Evolutionary conservation across 1,140 invertebrate genomes (phyloP).

Genomic region (Pseudomyrmex concolor): DNA sequence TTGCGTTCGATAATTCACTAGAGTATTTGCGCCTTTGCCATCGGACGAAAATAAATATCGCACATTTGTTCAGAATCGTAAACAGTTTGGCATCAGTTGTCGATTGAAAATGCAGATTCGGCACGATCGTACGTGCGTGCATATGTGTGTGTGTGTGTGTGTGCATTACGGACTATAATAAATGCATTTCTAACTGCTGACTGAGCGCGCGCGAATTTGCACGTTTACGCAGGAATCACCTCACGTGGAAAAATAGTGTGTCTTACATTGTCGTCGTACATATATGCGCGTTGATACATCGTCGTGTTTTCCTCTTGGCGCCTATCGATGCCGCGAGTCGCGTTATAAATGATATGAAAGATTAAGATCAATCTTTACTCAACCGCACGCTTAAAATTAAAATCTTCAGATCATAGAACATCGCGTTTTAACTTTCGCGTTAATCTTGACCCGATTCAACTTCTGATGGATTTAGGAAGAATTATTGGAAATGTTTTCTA

Average conservation of each 20-base stretch:
- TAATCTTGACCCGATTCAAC: not conserved
- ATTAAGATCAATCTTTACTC: conserved; percentile 4
- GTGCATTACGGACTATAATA: conserved; percentile 42
- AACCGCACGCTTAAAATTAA: not conserved
- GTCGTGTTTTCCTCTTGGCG: not conserved
- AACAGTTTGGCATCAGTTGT: not conserved
- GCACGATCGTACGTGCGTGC: not conserved
- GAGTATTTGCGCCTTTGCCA: not conserved
- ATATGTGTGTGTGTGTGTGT: not conserved
- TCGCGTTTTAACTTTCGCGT: not conserved
- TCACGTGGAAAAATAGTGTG: conserved; percentile 72
- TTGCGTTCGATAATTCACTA: conserved; percentile 20
- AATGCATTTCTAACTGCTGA: conserved; percentile 59
- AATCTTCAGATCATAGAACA: not conserved
- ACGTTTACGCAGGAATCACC: conserved; percentile 39
- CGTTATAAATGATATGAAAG: conserved; percentile 2
- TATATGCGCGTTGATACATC: not conserved
- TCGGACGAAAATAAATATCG: conserved; percentile 14
- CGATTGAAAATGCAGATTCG: conserved; percentile 23
- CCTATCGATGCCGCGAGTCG: conserved; percentile 20
- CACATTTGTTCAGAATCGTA: not conserved
- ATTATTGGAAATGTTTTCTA: conserved; percentile 16
- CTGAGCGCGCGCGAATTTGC: conserved; percentile 27
- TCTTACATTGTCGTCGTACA: conserved; percentile 54
- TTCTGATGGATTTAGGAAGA: not conserved